These are phyloP conservation scores for Pollimyrus isidori DNA, from an alignment of 2,113 vertebrate species.

Conservation along the genomic window DNA sequence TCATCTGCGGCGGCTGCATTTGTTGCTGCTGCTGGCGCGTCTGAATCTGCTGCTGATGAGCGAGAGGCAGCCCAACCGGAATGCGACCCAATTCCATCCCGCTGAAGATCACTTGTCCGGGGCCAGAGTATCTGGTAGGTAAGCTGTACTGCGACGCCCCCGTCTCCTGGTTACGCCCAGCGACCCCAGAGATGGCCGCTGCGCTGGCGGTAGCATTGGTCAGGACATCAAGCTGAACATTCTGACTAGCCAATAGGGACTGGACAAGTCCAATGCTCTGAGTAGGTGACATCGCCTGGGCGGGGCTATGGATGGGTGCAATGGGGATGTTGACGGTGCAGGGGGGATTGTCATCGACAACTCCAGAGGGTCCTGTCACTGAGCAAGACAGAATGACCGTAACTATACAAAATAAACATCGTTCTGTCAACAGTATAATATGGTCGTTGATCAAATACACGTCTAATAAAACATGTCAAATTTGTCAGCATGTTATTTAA, in stretches of 20 bases:
- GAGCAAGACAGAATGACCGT: conserved; percentile 30
- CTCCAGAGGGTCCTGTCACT: conserved; percentile 89
- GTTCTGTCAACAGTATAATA: background rate
- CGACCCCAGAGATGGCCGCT: conserved; percentile 44
- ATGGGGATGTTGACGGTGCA: conserved; percentile 99
- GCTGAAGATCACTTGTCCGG: conserved; percentile 76
- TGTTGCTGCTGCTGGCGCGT: conserved; percentile 34
- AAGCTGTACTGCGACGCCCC: conserved; percentile 63
- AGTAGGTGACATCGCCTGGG: conserved; percentile 95
- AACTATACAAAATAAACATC: background rate
- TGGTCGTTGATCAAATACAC: background rate
- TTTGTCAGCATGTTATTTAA: background rate
- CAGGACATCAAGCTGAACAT: conserved; percentile 92
- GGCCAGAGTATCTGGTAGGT: conserved; percentile 70
- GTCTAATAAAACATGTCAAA: background rate
- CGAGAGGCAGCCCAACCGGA: conserved; percentile 60
- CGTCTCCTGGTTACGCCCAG: conserved; percentile 59
- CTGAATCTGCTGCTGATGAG: conserved; percentile 50
- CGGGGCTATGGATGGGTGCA: conserved; percentile 95
- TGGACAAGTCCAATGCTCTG: conserved; percentile 96
- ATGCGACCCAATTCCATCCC: conserved; percentile 71
- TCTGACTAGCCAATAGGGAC: conserved; percentile 93
- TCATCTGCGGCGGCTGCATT: conserved; percentile 39
- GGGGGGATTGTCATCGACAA: conserved; percentile 79
- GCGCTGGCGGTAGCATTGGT: conserved; percentile 74